phyloP scores from a whole-genome alignment of 2,113 vertebrate genomes.

The Percina caprodes region DNA sequence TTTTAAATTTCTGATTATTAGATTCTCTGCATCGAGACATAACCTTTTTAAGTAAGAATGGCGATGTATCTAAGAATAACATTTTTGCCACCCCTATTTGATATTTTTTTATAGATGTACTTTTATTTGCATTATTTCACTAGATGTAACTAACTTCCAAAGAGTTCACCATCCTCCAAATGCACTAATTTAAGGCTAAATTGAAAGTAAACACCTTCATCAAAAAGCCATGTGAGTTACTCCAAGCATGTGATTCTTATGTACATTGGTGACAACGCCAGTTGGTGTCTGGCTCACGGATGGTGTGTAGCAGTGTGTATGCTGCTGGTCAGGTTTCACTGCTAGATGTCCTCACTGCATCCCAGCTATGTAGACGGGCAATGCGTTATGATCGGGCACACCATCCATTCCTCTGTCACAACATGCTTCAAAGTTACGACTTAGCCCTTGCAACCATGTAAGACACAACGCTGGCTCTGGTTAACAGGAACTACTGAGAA shows the following conservation, averaged over 20 bases:
- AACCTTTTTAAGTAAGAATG: too few species aligned
- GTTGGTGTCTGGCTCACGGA: slow-evolving; percentile 59
- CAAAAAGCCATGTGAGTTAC: slow-evolving; percentile 1
- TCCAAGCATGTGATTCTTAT: slow-evolving; percentile 39
- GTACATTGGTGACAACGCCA: slow-evolving; percentile 65
- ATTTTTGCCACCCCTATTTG: too few species aligned
- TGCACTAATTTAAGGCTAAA: background rate
- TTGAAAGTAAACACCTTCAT: slow-evolving; percentile 18
- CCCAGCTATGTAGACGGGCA: slow-evolving; percentile 53
- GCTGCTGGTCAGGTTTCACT: slow-evolving; percentile 68
- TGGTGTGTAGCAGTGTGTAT: slow-evolving; percentile 54
- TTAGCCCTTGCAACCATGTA: slow-evolving; percentile 20
- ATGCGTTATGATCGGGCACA: slow-evolving; percentile 40
- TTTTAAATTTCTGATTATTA: too few species aligned
- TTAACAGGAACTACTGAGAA: background rate
- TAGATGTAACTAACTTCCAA: background rate
- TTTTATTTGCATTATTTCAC: background rate
- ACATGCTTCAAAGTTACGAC: slow-evolving; percentile 47
- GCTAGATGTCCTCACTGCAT: slow-evolving; percentile 55
- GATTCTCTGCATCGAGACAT: too few species aligned
- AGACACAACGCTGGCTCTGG: background rate
- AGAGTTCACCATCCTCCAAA: background rate
- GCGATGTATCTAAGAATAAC: too few species aligned
- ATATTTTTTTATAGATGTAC: too few species aligned
- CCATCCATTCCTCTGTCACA: slow-evolving; percentile 52